phyloP scores from a whole-genome alignment of 2,888 invertebrate species.

The Podabrus alpinus region DNA sequence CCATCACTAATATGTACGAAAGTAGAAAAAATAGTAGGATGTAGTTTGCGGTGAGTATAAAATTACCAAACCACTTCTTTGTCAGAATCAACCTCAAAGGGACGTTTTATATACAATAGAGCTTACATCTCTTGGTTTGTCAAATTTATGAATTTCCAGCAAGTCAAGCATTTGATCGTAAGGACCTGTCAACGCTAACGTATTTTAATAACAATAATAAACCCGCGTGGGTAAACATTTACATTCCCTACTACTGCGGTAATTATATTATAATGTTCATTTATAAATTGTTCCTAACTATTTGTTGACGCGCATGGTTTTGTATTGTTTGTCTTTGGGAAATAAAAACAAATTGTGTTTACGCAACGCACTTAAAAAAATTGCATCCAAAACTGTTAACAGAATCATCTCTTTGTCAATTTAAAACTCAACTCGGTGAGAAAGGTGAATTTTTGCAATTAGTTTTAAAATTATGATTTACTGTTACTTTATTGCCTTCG shows the following conservation, averaged over 20 bases:
- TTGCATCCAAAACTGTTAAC: neutral
- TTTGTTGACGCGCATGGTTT: too few species aligned
- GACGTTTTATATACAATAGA: neutral
- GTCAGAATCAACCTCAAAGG: too few species aligned
- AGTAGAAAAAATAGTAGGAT: too few species aligned
- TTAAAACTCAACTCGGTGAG: neutral
- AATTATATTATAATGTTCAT: too few species aligned
- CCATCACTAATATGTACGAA: too few species aligned
- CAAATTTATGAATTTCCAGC: neutral
- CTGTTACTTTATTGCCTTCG: neutral
- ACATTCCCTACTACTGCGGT: too few species aligned
- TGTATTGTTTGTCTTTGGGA: too few species aligned
- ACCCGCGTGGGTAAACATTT: neutral
- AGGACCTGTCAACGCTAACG: neutral
- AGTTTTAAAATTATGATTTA: neutral
- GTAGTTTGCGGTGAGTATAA: too few species aligned
- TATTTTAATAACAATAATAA: neutral
- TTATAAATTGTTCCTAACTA: too few species aligned
- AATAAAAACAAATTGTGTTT: too few species aligned
- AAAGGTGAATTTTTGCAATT: neutral
- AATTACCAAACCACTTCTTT: too few species aligned
- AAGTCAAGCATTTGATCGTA: neutral
- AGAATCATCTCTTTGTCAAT: neutral
- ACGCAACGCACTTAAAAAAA: neutral
- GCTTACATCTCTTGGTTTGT: neutral